Conservation (phyloP, 2,888 invertebrate genomes). For the Rapana venosa region DNA sequence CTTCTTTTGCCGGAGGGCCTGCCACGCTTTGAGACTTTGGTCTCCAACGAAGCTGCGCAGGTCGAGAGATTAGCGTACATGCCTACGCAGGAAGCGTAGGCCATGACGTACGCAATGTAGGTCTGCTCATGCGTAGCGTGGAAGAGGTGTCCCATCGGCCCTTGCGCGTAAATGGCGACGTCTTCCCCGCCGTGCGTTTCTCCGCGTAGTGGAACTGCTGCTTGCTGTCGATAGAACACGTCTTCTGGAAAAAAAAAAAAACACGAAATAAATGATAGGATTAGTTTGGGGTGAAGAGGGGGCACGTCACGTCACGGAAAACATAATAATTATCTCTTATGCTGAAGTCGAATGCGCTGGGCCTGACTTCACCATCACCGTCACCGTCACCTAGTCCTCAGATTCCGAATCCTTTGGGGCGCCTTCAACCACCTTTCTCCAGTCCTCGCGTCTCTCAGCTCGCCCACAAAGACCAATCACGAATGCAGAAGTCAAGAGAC, state of each 20-base stretch:
- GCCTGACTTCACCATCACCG: no score
- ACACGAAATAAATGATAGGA: neutral
- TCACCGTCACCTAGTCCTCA: no score
- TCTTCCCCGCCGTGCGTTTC: slow-evolving; percentile 84
- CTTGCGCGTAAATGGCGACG: slow-evolving; percentile 90
- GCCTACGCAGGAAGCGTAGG: slow-evolving; percentile 89
- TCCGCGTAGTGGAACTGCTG: slow-evolving; percentile 46
- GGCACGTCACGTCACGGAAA: no score
- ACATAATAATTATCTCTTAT: no score
- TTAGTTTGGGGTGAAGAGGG: no score
- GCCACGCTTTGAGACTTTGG: neutral
- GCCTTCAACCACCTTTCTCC: no score
- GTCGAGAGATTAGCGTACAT: slow-evolving; percentile 21
- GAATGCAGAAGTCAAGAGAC: no score
- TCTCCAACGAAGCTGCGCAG: neutral
- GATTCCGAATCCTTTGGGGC: no score
- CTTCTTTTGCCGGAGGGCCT: neutral
- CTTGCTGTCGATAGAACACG: slow-evolving; percentile 43
- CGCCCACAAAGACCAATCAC: no score
- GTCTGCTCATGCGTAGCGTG: slow-evolving; percentile 92
- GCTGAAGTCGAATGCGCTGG: no score
- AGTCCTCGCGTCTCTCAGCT: no score
- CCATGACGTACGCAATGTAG: slow-evolving; percentile 91
- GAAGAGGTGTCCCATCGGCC: slow-evolving; percentile 90
- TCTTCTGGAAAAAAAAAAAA: slow-evolving; percentile 19